Evolutionary conservation across 2,888 invertebrate species (phyloP).

Genomic region (Itoplectis maculator): DNA sequence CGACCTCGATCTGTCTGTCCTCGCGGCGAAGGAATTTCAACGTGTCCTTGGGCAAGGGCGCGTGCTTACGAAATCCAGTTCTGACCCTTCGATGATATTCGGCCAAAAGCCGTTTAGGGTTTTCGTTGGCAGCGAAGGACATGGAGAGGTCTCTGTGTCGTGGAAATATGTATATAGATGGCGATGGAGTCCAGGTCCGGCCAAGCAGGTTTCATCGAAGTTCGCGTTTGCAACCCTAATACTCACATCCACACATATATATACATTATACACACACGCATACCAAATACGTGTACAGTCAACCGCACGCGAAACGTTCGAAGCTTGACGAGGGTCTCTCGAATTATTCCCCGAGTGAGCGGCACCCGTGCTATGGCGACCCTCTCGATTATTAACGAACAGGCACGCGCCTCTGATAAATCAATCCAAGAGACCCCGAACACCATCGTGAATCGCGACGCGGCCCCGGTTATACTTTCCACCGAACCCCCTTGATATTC

Average conservation of each 20-base stretch:
- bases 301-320: not conserved
- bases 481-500: not conserved
- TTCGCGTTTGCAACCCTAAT: constrained; percentile 1
- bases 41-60: not conserved
- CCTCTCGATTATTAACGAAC: constrained; percentile 42
- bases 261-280: not conserved
- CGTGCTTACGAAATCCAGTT: not conserved
- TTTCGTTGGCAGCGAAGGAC: not conserved
- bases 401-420: constrained; percentile 37
- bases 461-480: not conserved
- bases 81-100: not conserved
- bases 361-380: not conserved
- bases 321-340: constrained; percentile 14
- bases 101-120: not conserved
- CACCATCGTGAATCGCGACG: not conserved
- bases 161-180: not conserved
- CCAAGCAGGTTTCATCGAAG: not conserved
- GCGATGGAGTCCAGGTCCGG: not conserved
- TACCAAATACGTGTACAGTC: not conserved
- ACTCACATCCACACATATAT: no score
- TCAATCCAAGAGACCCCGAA: not conserved
- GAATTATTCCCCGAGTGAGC: constrained; percentile 14
- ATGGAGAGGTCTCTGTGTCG: not conserved
- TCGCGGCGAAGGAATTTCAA: not conserved
- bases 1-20: not conserved